Conservation (phyloP, 1,140 invertebrate genomes). For the Temnothorax nylanderi region DNA sequence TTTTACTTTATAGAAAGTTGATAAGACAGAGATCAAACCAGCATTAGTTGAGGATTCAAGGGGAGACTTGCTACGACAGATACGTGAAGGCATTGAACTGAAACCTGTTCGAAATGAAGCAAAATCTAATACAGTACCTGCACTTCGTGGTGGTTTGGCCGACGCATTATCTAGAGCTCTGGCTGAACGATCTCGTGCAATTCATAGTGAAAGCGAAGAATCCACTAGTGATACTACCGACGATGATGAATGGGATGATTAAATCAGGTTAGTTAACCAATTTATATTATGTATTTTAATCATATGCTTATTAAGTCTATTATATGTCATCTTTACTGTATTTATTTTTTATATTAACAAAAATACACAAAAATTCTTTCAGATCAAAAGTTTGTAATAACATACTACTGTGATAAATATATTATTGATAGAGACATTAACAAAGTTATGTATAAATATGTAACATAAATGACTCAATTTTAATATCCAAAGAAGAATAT, state of each 20-base stretch:
- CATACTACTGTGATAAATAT: conserved; percentile 72
- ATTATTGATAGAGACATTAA: conserved; percentile 66
- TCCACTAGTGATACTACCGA: conserved; percentile 87
- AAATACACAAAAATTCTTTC: conserved; percentile 41
- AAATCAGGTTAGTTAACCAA: conserved; percentile 59
- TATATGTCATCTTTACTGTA: neutral
- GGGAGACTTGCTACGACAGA: conserved; percentile 86
- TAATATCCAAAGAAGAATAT: conserved; percentile 67
- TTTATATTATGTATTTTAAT: neutral
- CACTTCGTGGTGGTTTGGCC: conserved; percentile 89
- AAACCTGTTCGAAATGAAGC: conserved; percentile 86
- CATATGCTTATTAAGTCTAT: neutral
- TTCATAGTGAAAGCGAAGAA: conserved; percentile 89
- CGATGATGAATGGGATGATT: conserved; percentile 91
- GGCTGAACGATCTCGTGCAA: conserved; percentile 89
- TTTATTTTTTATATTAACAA: conserved; percentile 44
- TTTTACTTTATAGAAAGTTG: conserved; percentile 85
- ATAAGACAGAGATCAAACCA: conserved; percentile 80
- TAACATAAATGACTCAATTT: conserved; percentile 67
- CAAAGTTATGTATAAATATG: conserved; percentile 66
- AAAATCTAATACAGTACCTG: conserved; percentile 86
- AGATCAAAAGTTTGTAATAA: conserved; percentile 67
- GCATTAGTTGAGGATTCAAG: conserved; percentile 83
- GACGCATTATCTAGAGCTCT: conserved; percentile 92
- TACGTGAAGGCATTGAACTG: conserved; percentile 90